A percentile compares a stretch with the other conserved stretches of the same genome.
Conservation (phyloP, 2,888 invertebrate genomes). For the Metopia argyrocephala region DNA sequence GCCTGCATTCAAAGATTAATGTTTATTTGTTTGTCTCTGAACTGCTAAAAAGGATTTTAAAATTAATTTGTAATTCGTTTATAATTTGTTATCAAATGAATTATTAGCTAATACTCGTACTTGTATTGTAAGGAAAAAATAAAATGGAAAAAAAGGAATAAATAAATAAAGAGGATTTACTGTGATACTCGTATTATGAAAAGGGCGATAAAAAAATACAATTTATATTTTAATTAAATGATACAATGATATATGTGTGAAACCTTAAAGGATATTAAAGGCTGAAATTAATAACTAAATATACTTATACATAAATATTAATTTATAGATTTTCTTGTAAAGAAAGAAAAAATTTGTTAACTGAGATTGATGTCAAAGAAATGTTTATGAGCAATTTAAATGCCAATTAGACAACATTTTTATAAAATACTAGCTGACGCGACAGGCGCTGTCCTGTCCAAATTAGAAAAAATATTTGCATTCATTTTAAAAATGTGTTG, state of each 20-base stretch:
- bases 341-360: not conserved
- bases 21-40: conserved; percentile 39
- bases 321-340: not conserved
- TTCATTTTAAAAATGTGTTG: no score
- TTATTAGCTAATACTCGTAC: conserved; percentile 58
- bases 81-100: conserved; percentile 70
- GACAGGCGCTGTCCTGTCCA: no score
- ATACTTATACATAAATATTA: not conserved
- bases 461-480: no score
- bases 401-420: no score
- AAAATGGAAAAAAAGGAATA: no score
- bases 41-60: conserved; percentile 63
- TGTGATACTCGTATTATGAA: not conserved
- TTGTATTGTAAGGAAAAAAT: not conserved
- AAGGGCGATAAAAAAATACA: not conserved
- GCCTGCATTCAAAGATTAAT: conserved; percentile 62
- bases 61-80: conserved; percentile 76
- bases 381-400: no score
- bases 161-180: not conserved
- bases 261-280: conserved; percentile 54
- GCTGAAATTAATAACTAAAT: not conserved
- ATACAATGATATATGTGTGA: conserved; percentile 54
- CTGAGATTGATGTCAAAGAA: no score
- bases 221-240: conserved; percentile 56
- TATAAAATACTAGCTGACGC: no score